Evolutionary conservation across 2,888 invertebrate species (phyloP).

Genomic region (Sycophila texana): DNA sequence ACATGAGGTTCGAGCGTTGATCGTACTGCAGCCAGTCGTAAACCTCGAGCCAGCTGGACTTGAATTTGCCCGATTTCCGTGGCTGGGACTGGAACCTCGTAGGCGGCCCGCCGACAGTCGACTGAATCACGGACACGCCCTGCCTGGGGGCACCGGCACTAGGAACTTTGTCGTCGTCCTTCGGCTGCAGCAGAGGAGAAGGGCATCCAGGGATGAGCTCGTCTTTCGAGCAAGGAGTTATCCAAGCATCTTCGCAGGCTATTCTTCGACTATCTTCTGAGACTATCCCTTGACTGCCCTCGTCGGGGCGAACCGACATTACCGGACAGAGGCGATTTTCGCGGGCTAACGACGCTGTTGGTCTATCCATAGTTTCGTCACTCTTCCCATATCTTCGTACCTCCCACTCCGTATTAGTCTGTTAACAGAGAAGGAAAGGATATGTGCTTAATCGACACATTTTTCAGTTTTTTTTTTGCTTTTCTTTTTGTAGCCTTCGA

Average conservation of each 20-base stretch:
- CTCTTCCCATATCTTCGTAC: constrained; percentile 74
- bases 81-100: constrained; percentile 59
- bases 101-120: constrained; percentile 59
- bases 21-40: constrained; percentile 87
- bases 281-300: background rate
- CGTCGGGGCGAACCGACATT: constrained; percentile 12
- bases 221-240: background rate
- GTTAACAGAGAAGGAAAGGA: constrained; percentile 85
- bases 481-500: constrained; percentile 63
- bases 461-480: constrained; percentile 55
- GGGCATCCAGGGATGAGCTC: constrained; percentile 10
- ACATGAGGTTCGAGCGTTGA: constrained; percentile 82
- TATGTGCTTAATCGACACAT: constrained; percentile 73
- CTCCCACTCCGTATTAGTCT: constrained; percentile 78
- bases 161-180: constrained; percentile 48
- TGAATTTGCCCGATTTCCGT: constrained; percentile 82
- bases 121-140: constrained; percentile 71
- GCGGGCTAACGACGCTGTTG: constrained; percentile 48
- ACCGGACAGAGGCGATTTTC: constrained; percentile 61
- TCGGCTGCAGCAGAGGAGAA: constrained; percentile 2
- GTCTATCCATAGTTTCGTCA: constrained; percentile 73
- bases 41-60: constrained; percentile 82
- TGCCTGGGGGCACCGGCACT: constrained; percentile 59
- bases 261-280: background rate
- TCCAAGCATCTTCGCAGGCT: background rate